Percentiles rank a stretch among this genome's conserved stretches.
These are phyloP conservation scores for Carapus acus DNA, from an alignment of 2,797 vertebrate genomes.

Conservation along the genomic window DNA sequence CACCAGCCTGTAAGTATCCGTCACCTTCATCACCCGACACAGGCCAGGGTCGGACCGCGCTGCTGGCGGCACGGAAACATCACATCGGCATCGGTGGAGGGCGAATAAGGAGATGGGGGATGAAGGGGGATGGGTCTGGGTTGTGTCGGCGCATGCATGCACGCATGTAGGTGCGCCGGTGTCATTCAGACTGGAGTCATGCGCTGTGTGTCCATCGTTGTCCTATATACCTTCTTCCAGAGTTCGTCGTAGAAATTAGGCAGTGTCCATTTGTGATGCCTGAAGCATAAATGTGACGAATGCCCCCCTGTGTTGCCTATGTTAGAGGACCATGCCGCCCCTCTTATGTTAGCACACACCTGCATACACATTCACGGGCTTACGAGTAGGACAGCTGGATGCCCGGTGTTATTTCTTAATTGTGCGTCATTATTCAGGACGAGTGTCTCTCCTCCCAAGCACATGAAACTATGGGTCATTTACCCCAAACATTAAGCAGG, in stretches of 20 bases:
- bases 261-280: background rate
- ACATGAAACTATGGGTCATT: too few species aligned
- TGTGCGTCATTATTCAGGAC: too few species aligned
- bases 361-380: constrained; percentile 1
- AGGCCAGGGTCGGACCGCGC: background rate
- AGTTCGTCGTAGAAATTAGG: too few species aligned
- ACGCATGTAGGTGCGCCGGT: constrained; percentile 23
- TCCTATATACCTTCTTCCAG: constrained; percentile 1
- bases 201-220: constrained; percentile 11
- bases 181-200: constrained; percentile 30
- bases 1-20: constrained; percentile 54
- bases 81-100: constrained; percentile 45
- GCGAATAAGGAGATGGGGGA: constrained; percentile 5
- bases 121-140: constrained; percentile 53
- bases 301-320: too few species aligned
- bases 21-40: constrained; percentile 5
- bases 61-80: constrained; percentile 19
- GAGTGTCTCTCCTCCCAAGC: too few species aligned
- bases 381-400: too few species aligned
- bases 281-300: constrained; percentile 1
- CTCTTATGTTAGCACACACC: background rate
- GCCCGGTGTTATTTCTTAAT: too few species aligned
- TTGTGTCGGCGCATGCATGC: constrained; percentile 37
- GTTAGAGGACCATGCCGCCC: too few species aligned
- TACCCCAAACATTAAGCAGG: too few species aligned